Conservation (phyloP, 2,113 vertebrate genomes). For the Martes martes region DNA sequence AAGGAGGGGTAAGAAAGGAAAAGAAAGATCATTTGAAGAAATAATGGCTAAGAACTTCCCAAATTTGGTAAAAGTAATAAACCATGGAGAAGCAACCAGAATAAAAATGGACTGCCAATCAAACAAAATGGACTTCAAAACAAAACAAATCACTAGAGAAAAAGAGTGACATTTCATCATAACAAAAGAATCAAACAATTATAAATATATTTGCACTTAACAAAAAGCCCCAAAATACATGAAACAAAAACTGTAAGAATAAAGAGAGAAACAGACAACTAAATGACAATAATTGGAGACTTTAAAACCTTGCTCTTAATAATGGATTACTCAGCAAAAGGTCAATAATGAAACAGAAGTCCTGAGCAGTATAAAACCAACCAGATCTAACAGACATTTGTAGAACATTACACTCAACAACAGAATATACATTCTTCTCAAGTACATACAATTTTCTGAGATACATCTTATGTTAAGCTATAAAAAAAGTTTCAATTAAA, state of each 20-base stretch:
- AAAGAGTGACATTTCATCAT: neutral
- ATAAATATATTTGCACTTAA: neutral
- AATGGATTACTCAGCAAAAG: neutral
- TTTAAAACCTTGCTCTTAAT: neutral
- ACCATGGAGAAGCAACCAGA: neutral
- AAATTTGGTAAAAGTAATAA: neutral
- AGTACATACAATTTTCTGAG: neutral
- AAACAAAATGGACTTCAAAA: neutral
- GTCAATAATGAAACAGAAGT: neutral
- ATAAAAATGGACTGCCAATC: neutral
- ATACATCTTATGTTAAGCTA: neutral
- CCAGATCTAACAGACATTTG: neutral
- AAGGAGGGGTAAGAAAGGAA: neutral
- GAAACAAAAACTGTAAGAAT: neutral
- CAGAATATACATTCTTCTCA: neutral
- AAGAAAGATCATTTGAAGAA: neutral
- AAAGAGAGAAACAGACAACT: neutral
- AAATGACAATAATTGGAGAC: neutral
- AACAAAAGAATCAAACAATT: neutral
- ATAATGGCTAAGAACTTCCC: neutral
- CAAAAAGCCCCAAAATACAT: neutral
- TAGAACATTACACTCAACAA: neutral
- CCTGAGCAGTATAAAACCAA: neutral
- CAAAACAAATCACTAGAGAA: neutral
- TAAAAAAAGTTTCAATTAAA: neutral